Conservation (phyloP, 1,140 invertebrate species). For the Tetramorium alpestre region DNA sequence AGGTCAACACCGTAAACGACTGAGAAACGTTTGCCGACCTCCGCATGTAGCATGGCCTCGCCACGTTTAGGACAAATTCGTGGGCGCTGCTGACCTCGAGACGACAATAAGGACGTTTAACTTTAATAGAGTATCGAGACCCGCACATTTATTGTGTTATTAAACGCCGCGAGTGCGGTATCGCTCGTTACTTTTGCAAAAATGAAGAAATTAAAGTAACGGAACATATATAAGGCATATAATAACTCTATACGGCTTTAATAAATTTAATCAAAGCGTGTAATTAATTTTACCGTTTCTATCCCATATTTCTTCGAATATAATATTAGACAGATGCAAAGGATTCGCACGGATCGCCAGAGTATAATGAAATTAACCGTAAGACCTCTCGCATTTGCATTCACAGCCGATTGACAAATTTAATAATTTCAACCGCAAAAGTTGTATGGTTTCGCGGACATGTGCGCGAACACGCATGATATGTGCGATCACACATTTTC, state of each 20-base stretch:
- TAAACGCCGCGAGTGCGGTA: neutral
- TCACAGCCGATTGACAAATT: conserved; percentile 58
- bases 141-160: neutral
- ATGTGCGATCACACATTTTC: neutral
- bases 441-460: conserved; percentile 60
- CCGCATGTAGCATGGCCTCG: conserved; percentile 42
- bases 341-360: neutral
- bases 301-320: neutral
- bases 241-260: neutral
- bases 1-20: conserved; percentile 28
- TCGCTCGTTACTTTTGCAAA: neutral
- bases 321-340: neutral
- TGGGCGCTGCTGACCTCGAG: conserved; percentile 43
- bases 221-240: neutral
- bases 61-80: conserved; percentile 32
- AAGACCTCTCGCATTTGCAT: conserved; percentile 63
- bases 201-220: neutral
- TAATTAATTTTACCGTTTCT: neutral
- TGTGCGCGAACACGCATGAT: conserved; percentile 43
- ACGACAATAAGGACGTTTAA: conserved; percentile 36
- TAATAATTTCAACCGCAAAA: conserved; percentile 76
- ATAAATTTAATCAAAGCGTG: neutral
- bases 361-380: conserved; percentile 69
- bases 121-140: conserved; percentile 23
- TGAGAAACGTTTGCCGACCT: conserved; percentile 22